Conservation (phyloP, 1,140 invertebrate species). For the Ips nitidus region DNA sequence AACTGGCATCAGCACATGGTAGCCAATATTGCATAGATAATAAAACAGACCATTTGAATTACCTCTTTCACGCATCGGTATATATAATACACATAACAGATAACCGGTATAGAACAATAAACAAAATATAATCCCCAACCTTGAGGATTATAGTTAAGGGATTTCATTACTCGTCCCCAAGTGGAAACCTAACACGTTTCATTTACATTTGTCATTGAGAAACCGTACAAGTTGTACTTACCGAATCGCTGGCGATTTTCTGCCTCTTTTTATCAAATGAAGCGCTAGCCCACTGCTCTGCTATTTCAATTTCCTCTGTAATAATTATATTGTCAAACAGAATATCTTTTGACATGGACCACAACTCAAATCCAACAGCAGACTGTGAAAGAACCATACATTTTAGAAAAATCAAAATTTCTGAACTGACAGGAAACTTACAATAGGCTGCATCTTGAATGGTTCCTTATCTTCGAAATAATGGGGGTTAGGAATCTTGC, state of each 20-base stretch:
- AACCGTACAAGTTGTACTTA: conserved; percentile 58
- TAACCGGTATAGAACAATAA: conserved; percentile 73
- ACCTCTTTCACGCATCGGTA: conserved; percentile 68
- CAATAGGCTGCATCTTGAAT: conserved; percentile 90
- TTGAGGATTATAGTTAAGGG: conserved; percentile 75
- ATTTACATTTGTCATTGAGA: neutral
- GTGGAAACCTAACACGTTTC: conserved; percentile 59
- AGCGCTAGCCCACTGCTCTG: conserved; percentile 77
- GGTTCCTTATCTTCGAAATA: conserved; percentile 92
- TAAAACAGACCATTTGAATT: neutral
- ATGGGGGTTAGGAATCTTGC: conserved; percentile 84
- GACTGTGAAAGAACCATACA: conserved; percentile 57
- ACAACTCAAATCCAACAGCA: conserved; percentile 94
- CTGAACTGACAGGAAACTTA: conserved; percentile 59
- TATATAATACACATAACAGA: conserved; percentile 71
- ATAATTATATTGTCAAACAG: conserved; percentile 95
- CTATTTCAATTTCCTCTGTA: conserved; percentile 79
- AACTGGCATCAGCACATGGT: too few species aligned
- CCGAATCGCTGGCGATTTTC: conserved; percentile 76
- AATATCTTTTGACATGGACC: conserved; percentile 96
- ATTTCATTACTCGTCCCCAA: conserved; percentile 71
- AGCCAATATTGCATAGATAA: too few species aligned
- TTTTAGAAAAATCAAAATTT: conserved; percentile 2
- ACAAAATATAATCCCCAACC: conserved; percentile 76
- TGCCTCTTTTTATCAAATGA: conserved; percentile 85